Percentiles rank a stretch among this genome's conserved stretches.
Evolutionary conservation across 2,797 vertebrate genomes (phyloP).

Genomic region (Balearica regulorum): DNA sequence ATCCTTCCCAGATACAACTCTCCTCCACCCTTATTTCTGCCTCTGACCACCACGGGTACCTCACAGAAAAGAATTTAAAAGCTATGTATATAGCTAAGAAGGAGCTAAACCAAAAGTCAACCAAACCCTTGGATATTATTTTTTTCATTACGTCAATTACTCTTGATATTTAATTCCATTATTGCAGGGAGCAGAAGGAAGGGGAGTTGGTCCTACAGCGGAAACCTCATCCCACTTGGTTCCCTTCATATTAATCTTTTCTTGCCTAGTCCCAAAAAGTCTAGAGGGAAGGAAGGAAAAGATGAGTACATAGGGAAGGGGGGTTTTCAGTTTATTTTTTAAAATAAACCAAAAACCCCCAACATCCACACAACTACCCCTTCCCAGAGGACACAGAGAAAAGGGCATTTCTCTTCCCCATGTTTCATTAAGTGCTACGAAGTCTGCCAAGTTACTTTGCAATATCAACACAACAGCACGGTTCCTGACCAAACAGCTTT

Average conservation of each 20-base stretch:
- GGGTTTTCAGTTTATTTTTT: neutral
- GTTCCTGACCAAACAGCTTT: neutral
- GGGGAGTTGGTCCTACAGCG: neutral
- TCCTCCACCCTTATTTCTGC: neutral
- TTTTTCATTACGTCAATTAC: neutral
- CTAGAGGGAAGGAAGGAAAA: neutral
- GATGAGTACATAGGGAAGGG: neutral
- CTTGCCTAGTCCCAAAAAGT: neutral
- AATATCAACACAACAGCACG: neutral
- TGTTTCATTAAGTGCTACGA: neutral
- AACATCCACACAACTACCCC: neutral
- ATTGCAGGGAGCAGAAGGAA: neutral
- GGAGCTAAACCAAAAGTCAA: neutral
- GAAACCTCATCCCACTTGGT: neutral
- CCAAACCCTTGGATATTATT: neutral
- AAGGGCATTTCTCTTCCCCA: fast-evolving
- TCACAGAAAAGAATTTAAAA: neutral
- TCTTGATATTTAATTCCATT: neutral
- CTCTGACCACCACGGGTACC: neutral
- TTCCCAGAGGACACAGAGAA: neutral
- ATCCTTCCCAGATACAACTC: neutral
- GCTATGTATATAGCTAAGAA: neutral
- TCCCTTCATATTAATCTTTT: neutral
- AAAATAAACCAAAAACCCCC: no score
- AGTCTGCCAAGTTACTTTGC: neutral